These are phyloP conservation scores for Drosophila baimaii DNA, from an alignment of 1,140 invertebrate genomes.

Conservation along the genomic window DNA sequence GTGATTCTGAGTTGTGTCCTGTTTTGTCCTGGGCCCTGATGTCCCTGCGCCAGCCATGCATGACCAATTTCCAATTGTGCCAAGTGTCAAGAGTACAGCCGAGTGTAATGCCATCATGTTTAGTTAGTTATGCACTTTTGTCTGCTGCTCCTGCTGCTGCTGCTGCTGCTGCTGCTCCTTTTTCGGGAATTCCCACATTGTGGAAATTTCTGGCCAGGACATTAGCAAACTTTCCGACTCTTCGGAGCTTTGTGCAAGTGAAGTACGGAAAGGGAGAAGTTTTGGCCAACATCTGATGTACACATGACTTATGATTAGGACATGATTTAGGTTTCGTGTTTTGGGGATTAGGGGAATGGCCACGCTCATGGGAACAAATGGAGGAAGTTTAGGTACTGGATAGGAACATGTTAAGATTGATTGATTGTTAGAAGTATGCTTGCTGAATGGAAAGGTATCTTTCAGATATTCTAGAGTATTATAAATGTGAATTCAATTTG, in stretches of 20 bases:
- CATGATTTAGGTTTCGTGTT: constrained; percentile 34
- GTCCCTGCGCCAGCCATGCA: constrained; percentile 48
- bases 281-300: constrained; percentile 35
- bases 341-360: constrained; percentile 6
- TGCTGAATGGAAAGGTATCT: not conserved
- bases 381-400: not conserved
- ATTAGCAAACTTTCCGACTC: constrained; percentile 49
- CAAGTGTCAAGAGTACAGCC: constrained; percentile 60
- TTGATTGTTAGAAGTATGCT: constrained; percentile 6
- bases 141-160: constrained; percentile 26
- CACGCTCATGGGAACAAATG: constrained; percentile 4
- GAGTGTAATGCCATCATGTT: constrained; percentile 60
- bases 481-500: too few species aligned
- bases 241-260: constrained; percentile 11
- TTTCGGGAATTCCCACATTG: constrained; percentile 38
- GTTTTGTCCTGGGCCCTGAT: constrained; percentile 1
- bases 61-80: constrained; percentile 70
- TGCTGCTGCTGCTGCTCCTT: constrained; percentile 2
- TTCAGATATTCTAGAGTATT: not conserved
- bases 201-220: constrained; percentile 36
- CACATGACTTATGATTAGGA: constrained; percentile 30
- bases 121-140: constrained; percentile 65
- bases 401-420: constrained; percentile 9
- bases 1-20: constrained; percentile 14
- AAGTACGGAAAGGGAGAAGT: constrained; percentile 8